phyloP scores from a whole-genome alignment of 2,888 invertebrate genomes.

The Mesorhabditis belari region DNA sequence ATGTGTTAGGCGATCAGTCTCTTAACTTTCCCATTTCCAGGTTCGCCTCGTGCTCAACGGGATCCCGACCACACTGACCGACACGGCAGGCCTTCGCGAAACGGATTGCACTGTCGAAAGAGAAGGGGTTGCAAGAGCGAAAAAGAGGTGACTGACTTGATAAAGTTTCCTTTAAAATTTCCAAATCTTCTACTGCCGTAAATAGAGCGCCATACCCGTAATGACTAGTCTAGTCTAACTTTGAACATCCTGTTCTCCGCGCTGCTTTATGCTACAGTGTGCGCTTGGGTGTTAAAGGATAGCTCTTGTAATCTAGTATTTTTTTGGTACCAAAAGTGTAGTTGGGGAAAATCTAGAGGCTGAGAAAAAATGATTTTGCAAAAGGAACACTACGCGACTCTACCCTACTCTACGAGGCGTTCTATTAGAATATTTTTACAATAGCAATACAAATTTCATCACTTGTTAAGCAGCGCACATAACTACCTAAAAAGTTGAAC shows the following conservation, averaged over 20 bases:
- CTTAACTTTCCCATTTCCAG: constrained; percentile 14
- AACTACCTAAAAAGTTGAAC: too few relatives aligned
- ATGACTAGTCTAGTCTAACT: too few relatives aligned
- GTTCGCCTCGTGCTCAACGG: constrained; percentile 69
- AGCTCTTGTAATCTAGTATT: background rate
- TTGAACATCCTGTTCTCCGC: background rate
- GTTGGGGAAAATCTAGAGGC: too few relatives aligned
- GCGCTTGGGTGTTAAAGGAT: background rate
- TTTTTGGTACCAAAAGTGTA: background rate
- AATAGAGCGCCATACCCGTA: too few relatives aligned
- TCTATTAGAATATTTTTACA: too few relatives aligned
- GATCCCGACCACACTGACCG: constrained; percentile 72
- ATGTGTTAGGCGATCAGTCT: too few relatives aligned
- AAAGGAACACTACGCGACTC: too few relatives aligned
- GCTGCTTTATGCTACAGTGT: background rate
- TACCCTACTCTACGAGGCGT: too few relatives aligned
- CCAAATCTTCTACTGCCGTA: too few relatives aligned
- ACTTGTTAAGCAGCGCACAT: too few relatives aligned
- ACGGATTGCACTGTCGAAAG: constrained; percentile 67
- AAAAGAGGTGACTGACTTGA: constrained; percentile 31
- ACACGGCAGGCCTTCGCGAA: constrained; percentile 72
- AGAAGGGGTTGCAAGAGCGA: constrained; percentile 70
- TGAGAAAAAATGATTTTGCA: too few relatives aligned
- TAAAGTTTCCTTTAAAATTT: background rate
- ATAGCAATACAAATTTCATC: too few relatives aligned